Percentiles rank a stretch among this genome's conserved stretches.
phyloP scores from a whole-genome alignment of 2,113 vertebrate genomes.

The Recurvirostra avosetta region DNA sequence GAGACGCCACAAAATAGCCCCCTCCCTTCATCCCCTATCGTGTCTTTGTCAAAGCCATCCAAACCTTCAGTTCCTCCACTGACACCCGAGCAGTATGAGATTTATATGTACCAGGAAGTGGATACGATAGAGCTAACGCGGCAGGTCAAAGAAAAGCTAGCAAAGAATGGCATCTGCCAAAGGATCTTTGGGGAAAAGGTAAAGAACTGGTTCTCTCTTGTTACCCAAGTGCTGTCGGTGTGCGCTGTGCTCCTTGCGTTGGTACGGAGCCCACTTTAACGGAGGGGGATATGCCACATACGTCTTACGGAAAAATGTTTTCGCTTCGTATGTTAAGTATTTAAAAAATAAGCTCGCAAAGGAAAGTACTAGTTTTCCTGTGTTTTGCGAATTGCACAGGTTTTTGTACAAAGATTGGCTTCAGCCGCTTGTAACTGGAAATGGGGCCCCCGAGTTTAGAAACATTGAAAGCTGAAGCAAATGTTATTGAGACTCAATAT shows the following conservation, averaged over 20 bases:
- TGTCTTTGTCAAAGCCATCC: slow-evolving; percentile 80
- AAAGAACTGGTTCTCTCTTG: slow-evolving; percentile 51
- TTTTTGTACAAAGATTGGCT: neutral
- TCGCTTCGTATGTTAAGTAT: neutral
- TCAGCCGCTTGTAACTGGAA: neutral
- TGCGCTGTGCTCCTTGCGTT: neutral
- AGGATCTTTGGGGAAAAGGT: slow-evolving; percentile 94
- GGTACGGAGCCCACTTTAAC: neutral
- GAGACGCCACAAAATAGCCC: slow-evolving; percentile 88
- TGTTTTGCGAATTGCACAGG: neutral
- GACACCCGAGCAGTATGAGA: slow-evolving; percentile 90
- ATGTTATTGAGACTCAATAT: neutral
- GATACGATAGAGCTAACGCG: slow-evolving; percentile 90
- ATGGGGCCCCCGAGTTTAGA: neutral
- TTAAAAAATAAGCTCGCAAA: neutral
- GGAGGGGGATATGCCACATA: neutral
- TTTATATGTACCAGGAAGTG: slow-evolving; percentile 94
- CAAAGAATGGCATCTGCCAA: slow-evolving; percentile 93
- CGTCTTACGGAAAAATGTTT: neutral
- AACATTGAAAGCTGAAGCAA: neutral
- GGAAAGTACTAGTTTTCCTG: neutral
- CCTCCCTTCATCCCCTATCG: slow-evolving; percentile 82
- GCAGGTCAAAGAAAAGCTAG: slow-evolving; percentile 91
- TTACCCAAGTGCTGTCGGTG: neutral
- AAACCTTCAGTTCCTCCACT: slow-evolving; percentile 85